These are phyloP conservation scores for Trachelus tabidus DNA, from an alignment of 2,888 invertebrate genomes.

Conservation along the genomic window DNA sequence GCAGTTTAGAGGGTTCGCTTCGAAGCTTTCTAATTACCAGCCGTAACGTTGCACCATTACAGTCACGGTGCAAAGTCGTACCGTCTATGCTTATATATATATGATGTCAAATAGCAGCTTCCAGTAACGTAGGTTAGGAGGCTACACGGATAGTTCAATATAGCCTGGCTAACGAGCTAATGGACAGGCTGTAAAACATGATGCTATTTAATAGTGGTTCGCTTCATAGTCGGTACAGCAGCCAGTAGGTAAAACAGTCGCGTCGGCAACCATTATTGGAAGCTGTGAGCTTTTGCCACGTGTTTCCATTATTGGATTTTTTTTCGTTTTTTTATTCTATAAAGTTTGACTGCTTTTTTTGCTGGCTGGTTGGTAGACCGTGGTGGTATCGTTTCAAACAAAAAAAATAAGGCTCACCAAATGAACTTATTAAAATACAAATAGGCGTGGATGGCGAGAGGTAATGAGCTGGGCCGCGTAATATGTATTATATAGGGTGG, in stretches of 20 bases:
- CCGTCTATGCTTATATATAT: neutral
- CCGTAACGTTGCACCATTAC: neutral
- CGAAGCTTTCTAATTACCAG: constrained; percentile 10
- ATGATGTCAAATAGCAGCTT: neutral
- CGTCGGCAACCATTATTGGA: neutral
- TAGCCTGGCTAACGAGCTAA: constrained; percentile 23
- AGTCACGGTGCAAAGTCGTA: neutral
- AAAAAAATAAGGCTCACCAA: constrained; percentile 2
- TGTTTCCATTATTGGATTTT: neutral
- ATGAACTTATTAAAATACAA: constrained; percentile 45
- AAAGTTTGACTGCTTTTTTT: neutral
- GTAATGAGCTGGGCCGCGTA: constrained; percentile 45
- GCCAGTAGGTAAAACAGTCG: neutral
- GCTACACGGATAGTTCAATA: neutral
- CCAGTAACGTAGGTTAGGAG: neutral
- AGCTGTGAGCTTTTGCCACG: neutral
- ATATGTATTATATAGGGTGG: constrained; percentile 48
- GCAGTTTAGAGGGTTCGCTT: constrained; percentile 8
- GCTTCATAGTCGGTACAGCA: neutral
- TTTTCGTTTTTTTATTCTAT: neutral
- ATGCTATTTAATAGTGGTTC: constrained; percentile 19
- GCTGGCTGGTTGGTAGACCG: neutral
- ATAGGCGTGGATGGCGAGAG: constrained; percentile 38
- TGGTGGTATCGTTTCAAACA: neutral
- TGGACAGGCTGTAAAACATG: constrained; percentile 19